Evolutionary conservation across 2,888 invertebrate genomes (phyloP).

Genomic region (Spilarctia lutea): DNA sequence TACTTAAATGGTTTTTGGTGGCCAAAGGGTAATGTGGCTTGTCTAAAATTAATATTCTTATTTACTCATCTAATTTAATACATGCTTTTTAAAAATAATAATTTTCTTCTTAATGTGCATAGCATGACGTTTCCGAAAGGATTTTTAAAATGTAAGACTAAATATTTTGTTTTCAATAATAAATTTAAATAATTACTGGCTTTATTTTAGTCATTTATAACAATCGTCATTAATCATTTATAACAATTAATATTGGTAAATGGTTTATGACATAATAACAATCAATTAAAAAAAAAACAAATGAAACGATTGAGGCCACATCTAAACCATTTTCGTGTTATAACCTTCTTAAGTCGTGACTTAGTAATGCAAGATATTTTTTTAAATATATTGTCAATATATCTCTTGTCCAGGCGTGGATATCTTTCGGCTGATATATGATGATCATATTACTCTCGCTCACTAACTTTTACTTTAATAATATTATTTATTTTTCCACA

Average conservation of each 20-base stretch:
- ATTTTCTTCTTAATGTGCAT: no score
- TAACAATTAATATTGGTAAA: not conserved
- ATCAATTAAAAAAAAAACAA: slow-evolving; percentile 14
- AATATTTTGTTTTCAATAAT: not conserved
- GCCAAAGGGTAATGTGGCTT: not conserved
- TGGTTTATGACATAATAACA: slow-evolving; percentile 21
- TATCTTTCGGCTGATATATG: no score
- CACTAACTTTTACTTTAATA: slow-evolving; percentile 13
- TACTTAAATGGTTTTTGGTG: slow-evolving; percentile 13
- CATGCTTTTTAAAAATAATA: not conserved
- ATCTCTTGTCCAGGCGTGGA: not conserved
- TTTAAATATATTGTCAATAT: slow-evolving; percentile 32
- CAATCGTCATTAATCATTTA: not conserved
- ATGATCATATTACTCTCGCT: slow-evolving; percentile 26
- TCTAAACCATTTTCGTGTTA: slow-evolving; percentile 9
- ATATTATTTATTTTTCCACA: not conserved
- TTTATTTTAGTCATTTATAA: slow-evolving; percentile 1
- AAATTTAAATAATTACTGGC: not conserved
- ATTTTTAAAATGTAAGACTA: no score
- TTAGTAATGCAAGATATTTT: slow-evolving; percentile 54
- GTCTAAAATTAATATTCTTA: not conserved
- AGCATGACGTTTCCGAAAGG: no score
- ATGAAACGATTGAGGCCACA: slow-evolving; percentile 38
- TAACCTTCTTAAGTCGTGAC: slow-evolving; percentile 34
- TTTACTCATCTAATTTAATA: not conserved